A percentile compares a stretch with the other conserved stretches of the same genome.
These are phyloP conservation scores for Drosophila meridionalis DNA, from an alignment of 2,888 invertebrate species.

Conservation along the genomic window DNA sequence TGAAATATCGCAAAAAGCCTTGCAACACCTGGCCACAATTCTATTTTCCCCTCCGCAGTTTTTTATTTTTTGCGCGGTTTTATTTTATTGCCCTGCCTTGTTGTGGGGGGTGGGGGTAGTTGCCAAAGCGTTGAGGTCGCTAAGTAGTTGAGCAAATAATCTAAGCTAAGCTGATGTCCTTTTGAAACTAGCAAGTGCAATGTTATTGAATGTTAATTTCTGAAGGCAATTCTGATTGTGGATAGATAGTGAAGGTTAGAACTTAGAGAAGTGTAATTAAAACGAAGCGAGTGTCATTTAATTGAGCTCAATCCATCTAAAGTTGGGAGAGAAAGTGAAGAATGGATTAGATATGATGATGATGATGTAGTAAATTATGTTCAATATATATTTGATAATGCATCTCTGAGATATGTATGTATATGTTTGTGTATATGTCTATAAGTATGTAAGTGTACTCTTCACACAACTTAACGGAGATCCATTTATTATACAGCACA, in stretches of 20 bases:
- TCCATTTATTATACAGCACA: no score
- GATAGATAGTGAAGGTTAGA: background rate
- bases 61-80: conserved; percentile 30
- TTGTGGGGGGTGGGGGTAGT: conserved; percentile 3
- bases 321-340: no score
- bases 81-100: conserved; percentile 23
- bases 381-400: no score
- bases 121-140: conserved; percentile 9
- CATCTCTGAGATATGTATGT: no score
- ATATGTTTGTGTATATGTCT: no score
- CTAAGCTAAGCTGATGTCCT: background rate
- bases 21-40: conserved; percentile 78
- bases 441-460: no score
- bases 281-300: no score
- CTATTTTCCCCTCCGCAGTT: conserved; percentile 28
- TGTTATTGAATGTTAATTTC: background rate
- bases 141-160: conserved; percentile 20
- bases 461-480: no score
- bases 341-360: no score
- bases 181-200: no score
- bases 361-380: no score
- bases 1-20: conserved; percentile 74
- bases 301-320: no score
- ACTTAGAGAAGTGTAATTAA: background rate
- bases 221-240: background rate